phyloP scores from a whole-genome alignment of 1,140 invertebrate species.

The Ceratina australensis region DNA sequence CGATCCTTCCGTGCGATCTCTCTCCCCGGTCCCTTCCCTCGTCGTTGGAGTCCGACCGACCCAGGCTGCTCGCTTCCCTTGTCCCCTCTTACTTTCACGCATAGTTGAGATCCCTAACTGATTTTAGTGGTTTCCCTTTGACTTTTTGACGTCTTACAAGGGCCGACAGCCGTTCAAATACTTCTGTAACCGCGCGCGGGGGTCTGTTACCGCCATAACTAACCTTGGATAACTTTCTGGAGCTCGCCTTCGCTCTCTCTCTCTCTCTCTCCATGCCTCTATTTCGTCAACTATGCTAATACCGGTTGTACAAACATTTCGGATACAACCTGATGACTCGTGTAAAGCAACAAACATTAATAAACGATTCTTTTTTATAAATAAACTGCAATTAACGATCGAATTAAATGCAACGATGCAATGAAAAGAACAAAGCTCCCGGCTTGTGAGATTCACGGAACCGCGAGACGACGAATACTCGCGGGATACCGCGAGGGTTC shows the following conservation, averaged over 20 bases:
- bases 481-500: conserved; percentile 39
- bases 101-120: conserved; percentile 80
- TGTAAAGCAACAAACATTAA: too few relatives aligned
- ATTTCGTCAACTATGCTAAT: too few relatives aligned
- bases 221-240: conserved; percentile 72
- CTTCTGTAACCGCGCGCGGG: conserved; percentile 74
- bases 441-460: conserved; percentile 50
- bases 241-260: conserved; percentile 25
- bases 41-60: conserved; percentile 32
- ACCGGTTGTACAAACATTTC: too few relatives aligned
- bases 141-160: conserved; percentile 80
- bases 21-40: conserved; percentile 47
- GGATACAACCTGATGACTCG: too few relatives aligned
- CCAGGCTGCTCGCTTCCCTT: too few relatives aligned
- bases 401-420: not conserved
- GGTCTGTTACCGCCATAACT: conserved; percentile 75
- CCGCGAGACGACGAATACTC: conserved; percentile 34
- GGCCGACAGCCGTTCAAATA: conserved; percentile 78
- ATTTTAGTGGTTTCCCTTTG: conserved; percentile 80
- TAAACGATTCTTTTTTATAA: too few relatives aligned
- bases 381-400: not conserved
- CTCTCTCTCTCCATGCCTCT: not conserved
- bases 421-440: not conserved
- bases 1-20: conserved; percentile 39
- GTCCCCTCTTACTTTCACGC: conserved; percentile 57